Percentiles rank a stretch among this genome's conserved stretches.
phyloP scores from a whole-genome alignment of 2,888 invertebrate genomes.

The Nomada fucata region DNA sequence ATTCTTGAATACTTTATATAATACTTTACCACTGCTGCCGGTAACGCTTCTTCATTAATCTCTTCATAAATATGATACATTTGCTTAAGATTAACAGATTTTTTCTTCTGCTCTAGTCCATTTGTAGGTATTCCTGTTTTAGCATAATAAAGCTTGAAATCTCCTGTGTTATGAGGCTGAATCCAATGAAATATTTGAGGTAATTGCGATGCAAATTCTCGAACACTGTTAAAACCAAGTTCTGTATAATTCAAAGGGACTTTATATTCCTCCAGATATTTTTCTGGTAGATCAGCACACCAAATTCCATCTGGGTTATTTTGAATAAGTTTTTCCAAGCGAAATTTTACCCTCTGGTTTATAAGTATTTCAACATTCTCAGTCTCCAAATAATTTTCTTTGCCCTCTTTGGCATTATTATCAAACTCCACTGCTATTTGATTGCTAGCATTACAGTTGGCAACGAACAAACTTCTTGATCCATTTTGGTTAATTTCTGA shows the following conservation, averaged over 20 bases:
- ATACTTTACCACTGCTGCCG: slow-evolving; percentile 72
- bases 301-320: slow-evolving; percentile 79
- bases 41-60: slow-evolving; percentile 72
- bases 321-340: slow-evolving; percentile 75
- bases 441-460: background rate
- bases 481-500: background rate
- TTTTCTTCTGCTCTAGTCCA: slow-evolving; percentile 4
- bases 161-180: slow-evolving; percentile 65
- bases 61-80: slow-evolving; percentile 67
- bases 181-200: slow-evolving; percentile 77
- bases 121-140: slow-evolving; percentile 36
- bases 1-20: background rate
- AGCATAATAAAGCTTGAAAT: slow-evolving; percentile 74
- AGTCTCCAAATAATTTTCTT: slow-evolving; percentile 8
- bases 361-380: slow-evolving; percentile 62
- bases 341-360: slow-evolving; percentile 66
- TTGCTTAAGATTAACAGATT: slow-evolving; percentile 53
- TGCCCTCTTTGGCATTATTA: background rate
- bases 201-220: slow-evolving; percentile 75
- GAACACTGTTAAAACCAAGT: slow-evolving; percentile 78
- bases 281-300: slow-evolving; percentile 77
- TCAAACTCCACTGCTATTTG: background rate
- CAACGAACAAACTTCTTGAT: background rate
- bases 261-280: slow-evolving; percentile 75
- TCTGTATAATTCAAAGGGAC: slow-evolving; percentile 75